Evolutionary conservation across 64 coral and sea anemone genomes (phyloP).

Genomic region (Cladopsammia gracilis): DNA sequence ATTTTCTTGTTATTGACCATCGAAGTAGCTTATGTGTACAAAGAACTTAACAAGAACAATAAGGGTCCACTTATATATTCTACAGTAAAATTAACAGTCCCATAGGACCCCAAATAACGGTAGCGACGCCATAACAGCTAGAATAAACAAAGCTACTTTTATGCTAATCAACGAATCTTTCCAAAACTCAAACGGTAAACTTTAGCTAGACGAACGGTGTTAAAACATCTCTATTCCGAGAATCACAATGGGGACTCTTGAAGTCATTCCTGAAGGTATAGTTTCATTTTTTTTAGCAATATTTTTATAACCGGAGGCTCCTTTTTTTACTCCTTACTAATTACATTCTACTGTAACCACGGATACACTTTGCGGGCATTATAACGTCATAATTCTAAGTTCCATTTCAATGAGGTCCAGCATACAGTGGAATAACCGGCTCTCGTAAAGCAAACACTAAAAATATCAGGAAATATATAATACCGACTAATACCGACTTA

Average conservation of each 20-base stretch:
- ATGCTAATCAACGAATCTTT: background rate
- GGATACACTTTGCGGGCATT: no score
- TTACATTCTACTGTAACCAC: background rate
- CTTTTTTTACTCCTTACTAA: no score
- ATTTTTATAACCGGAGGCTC: background rate
- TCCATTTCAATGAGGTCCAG: no score
- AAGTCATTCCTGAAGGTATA: constrained; percentile 54
- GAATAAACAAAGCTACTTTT: constrained; percentile 46
- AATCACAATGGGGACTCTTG: constrained; percentile 6
- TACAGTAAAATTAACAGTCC: background rate
- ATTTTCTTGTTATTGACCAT: background rate
- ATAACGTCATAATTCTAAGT: no score
- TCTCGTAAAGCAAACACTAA: no score
- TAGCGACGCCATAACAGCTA: constrained; percentile 45
- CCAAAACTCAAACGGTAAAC: constrained; percentile 12
- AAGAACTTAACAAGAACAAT: constrained; percentile 25
- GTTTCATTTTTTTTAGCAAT: background rate
- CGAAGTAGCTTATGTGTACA: background rate
- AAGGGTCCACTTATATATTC: background rate
- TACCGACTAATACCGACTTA: no score
- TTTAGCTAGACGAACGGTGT: background rate
- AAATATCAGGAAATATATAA: no score
- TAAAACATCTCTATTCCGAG: no score
- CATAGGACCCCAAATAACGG: constrained; percentile 20
- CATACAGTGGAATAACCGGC: no score